Percentiles rank a stretch among this genome's conserved stretches.
Evolutionary conservation across 2,113 vertebrate species (phyloP).

Genomic region (Fregata magnificens): DNA sequence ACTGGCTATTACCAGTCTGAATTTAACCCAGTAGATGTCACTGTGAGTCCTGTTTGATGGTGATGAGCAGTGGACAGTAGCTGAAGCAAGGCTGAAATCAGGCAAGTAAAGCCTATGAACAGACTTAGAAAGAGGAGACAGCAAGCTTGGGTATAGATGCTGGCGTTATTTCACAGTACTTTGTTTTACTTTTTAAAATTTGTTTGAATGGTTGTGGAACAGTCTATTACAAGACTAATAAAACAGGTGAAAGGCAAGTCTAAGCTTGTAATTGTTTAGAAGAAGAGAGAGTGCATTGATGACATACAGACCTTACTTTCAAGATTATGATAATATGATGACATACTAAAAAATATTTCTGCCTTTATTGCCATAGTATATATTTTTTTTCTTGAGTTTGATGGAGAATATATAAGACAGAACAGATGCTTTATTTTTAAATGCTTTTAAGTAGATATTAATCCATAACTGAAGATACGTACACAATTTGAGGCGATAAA

Average conservation of each 20-base stretch:
- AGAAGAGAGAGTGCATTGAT: neutral
- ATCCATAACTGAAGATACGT: neutral
- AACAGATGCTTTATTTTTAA: neutral
- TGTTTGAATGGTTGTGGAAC: neutral
- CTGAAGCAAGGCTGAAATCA: neutral
- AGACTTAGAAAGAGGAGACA: neutral
- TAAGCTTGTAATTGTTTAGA: neutral
- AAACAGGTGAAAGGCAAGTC: neutral
- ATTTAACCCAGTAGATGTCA: conserved; percentile 73
- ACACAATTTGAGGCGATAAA: neutral
- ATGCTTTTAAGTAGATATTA: neutral
- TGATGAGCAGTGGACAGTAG: neutral
- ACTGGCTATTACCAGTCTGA: neutral
- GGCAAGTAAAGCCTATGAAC: neutral
- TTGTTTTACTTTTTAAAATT: neutral
- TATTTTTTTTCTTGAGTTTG: neutral
- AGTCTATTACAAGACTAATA: neutral
- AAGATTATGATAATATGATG: neutral
- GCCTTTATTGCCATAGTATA: neutral
- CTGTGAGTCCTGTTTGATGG: conserved; percentile 53
- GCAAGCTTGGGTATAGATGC: neutral
- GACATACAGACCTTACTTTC: neutral
- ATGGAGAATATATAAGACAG: neutral
- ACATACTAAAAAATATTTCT: neutral
- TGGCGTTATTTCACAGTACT: neutral